These are phyloP conservation scores for Sphyrna mokarran DNA, from an alignment of 2,113 vertebrate genomes.

Conservation along the genomic window DNA sequence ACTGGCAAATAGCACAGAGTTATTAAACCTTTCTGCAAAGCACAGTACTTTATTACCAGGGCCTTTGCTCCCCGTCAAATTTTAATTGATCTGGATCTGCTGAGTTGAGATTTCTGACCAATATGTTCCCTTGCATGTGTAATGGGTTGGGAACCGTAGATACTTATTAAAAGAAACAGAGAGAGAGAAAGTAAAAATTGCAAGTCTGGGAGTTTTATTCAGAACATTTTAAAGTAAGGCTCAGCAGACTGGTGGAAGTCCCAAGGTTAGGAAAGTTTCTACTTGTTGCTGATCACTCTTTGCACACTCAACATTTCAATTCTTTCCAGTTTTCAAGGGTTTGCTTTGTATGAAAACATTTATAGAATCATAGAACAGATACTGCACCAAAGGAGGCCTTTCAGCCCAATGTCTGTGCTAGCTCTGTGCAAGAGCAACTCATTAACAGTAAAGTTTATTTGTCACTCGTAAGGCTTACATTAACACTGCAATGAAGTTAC, in stretches of 20 bases:
- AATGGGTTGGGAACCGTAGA: neutral
- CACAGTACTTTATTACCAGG: neutral
- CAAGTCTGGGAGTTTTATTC: neutral
- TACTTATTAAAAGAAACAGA: neutral
- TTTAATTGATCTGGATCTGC: slow-evolving; percentile 9
- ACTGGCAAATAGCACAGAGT: neutral
- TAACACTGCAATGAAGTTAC: no score
- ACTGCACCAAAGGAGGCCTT: neutral
- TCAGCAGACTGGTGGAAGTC: neutral
- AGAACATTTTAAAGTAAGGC: neutral
- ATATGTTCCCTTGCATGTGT: neutral
- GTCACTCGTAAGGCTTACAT: no score
- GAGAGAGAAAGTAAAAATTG: neutral
- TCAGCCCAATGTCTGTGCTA: neutral
- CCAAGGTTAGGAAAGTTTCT: neutral
- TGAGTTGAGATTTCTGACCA: neutral
- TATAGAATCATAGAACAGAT: neutral
- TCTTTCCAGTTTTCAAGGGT: neutral
- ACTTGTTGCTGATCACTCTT: neutral
- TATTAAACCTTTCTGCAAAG: slow-evolving; percentile 12
- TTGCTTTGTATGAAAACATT: neutral
- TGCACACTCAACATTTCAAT: neutral
- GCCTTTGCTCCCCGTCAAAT: neutral
- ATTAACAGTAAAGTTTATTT: neutral
- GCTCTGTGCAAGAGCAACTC: neutral